These are phyloP conservation scores for Leptinotarsa lineolata DNA, from an alignment of 1,140 invertebrate genomes.

Conservation along the genomic window DNA sequence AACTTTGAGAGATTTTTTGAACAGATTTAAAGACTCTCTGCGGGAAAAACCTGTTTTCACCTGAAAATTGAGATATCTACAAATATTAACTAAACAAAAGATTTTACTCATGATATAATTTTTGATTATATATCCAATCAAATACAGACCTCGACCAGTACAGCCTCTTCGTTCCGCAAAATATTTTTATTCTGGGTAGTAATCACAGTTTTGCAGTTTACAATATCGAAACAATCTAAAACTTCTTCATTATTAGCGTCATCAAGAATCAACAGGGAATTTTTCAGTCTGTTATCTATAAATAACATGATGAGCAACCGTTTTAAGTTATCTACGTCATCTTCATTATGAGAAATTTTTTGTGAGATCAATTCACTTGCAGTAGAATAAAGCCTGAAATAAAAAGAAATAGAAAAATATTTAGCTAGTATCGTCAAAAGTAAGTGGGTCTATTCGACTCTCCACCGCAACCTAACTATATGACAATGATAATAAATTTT, in stretches of 20 bases:
- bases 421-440: no score
- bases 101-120: not conserved
- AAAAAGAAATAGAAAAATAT: not conserved
- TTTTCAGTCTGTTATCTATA: conserved; percentile 30
- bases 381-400: conserved; percentile 21
- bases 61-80: conserved; percentile 15
- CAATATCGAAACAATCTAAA: conserved; percentile 32
- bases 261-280: conserved; percentile 35
- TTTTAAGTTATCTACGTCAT: conserved; percentile 31
- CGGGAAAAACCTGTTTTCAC: conserved; percentile 34
- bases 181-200: conserved; percentile 39
- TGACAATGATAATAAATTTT: no score
- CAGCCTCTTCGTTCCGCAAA: conserved; percentile 10
- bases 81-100: not conserved
- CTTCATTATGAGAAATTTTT: conserved; percentile 24
- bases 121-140: not conserved
- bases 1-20: conserved; percentile 36
- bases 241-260: conserved; percentile 32
- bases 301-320: conserved; percentile 30
- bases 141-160: conserved; percentile 28
- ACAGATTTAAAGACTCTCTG: conserved; percentile 33
- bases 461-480: no score
- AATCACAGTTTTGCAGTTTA: conserved; percentile 31
- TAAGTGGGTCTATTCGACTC: no score
- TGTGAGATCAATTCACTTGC: conserved; percentile 13